These are phyloP conservation scores for Pygoscelis antarcticus DNA, from an alignment of 2,113 vertebrate species.

Conservation along the genomic window DNA sequence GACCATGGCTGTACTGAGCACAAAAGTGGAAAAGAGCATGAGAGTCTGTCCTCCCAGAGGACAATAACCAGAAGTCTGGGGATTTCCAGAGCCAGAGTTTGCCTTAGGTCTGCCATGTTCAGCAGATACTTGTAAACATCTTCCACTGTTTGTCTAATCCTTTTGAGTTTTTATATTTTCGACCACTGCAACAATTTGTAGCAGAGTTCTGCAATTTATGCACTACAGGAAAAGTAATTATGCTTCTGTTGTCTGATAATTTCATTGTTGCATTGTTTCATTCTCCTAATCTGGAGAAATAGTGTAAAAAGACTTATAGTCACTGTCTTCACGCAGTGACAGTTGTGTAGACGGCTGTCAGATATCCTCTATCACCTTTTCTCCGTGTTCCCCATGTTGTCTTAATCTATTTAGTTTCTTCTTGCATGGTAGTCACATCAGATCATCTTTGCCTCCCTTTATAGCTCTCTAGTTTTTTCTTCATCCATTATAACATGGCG, in stretches of 20 bases:
- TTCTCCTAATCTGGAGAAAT: not conserved
- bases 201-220: not conserved
- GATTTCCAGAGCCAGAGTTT: not conserved
- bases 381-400: not conserved
- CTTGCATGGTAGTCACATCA: conserved; percentile 15
- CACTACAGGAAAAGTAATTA: not conserved
- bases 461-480: not conserved
- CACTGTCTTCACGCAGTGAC: not conserved
- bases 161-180: not conserved
- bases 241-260: not conserved
- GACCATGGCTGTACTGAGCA: not conserved
- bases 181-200: not conserved
- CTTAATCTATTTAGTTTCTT: not conserved
- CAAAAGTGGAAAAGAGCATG: not conserved
- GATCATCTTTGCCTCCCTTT: not conserved
- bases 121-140: not conserved
- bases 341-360: not conserved
- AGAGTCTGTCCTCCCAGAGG: not conserved
- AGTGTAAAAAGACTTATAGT: not conserved
- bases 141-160: not conserved
- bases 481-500: not conserved
- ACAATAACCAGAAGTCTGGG: not conserved
- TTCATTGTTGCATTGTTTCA: not conserved
- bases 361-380: not conserved
- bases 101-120: not conserved